phyloP scores from a whole-genome alignment of 1,140 invertebrate genomes.

The Megalopta genalis region DNA sequence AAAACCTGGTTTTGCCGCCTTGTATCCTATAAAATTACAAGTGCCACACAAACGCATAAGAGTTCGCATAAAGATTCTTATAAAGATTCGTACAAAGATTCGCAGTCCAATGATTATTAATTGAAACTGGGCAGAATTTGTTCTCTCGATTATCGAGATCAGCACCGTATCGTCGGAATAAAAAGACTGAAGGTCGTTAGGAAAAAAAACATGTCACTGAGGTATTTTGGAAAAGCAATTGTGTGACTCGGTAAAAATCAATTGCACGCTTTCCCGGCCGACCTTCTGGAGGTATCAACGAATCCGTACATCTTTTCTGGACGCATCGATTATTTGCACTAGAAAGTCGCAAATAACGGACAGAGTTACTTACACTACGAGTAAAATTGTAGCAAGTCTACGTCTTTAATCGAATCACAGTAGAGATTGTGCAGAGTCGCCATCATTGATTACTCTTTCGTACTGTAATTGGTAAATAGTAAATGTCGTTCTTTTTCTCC shows the following conservation, averaged over 20 bases:
- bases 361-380: background rate
- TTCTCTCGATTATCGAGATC: background rate
- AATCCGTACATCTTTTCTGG: slow-evolving; percentile 5
- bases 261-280: slow-evolving; percentile 44
- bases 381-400: slow-evolving; percentile 19
- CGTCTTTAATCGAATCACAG: slow-evolving; percentile 29
- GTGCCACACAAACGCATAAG: too few species aligned
- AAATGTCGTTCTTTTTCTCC: background rate
- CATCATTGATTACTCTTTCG: background rate
- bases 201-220: slow-evolving; percentile 14
- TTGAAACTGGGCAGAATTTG: too few species aligned
- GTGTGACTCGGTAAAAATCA: background rate
- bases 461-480: background rate
- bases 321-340: slow-evolving; percentile 21
- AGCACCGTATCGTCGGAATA: background rate
- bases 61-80: too few species aligned
- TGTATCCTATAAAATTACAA: too few species aligned
- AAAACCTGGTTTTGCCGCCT: too few species aligned
- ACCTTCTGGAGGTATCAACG: slow-evolving; percentile 21
- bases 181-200: slow-evolving; percentile 6
- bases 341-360: background rate
- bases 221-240: slow-evolving; percentile 3
- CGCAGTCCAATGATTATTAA: too few species aligned
- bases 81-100: too few species aligned
- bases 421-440: slow-evolving; percentile 14